Percentiles rank a stretch among this genome's conserved stretches.
These are phyloP conservation scores for Athene cunicularia DNA, from an alignment of 2,113 vertebrate species.

Conservation along the genomic window DNA sequence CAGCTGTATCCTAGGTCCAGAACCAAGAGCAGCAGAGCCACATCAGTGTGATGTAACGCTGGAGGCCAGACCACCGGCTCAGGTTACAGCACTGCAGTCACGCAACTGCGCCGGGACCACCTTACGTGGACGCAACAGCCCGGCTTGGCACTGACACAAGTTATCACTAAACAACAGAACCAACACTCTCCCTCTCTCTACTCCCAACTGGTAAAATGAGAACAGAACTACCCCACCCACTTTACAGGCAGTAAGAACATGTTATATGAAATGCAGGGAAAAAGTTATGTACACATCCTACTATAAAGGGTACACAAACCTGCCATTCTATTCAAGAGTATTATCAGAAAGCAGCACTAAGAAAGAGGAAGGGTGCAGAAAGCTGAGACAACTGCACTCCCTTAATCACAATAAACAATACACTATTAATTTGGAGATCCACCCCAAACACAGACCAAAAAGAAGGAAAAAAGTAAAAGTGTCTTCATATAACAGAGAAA, in stretches of 20 bases:
- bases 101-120: neutral
- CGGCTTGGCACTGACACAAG: neutral
- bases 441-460: neutral
- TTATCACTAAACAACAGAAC: neutral
- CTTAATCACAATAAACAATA: neutral
- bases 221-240: neutral
- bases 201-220: neutral
- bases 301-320: neutral
- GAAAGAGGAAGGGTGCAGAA: neutral
- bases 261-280: neutral
- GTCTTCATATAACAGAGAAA: neutral
- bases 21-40: neutral
- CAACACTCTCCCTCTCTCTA: neutral
- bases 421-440: neutral
- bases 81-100: neutral
- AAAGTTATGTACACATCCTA: neutral
- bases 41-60: rapidly evolving
- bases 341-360: neutral
- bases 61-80: neutral
- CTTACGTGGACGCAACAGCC: neutral
- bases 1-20: neutral
- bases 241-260: neutral
- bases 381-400: neutral
- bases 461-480: neutral
- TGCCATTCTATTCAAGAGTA: neutral